These are phyloP conservation scores for Prionailurus bengalensis DNA, from an alignment of 2,113 vertebrate genomes.

Conservation along the genomic window DNA sequence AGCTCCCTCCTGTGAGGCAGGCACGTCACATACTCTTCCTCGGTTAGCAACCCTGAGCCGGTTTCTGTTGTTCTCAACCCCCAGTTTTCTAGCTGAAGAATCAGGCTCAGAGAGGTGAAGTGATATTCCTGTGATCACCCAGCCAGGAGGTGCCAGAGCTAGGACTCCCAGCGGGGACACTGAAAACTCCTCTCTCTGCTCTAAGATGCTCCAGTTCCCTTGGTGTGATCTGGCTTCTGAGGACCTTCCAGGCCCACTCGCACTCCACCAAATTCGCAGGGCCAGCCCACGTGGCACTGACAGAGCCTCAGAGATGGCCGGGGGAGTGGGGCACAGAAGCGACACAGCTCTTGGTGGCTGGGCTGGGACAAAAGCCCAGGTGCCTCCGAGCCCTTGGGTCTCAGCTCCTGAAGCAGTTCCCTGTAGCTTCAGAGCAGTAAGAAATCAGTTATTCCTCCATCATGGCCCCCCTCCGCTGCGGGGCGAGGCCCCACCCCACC, in stretches of 20 bases:
- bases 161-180: neutral
- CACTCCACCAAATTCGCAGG: neutral
- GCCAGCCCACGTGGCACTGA: rapidly evolving
- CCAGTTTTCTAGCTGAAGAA: neutral
- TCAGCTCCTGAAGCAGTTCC: neutral
- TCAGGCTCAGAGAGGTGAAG: neutral
- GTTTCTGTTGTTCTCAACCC: neutral
- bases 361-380: neutral
- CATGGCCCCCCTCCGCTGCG: rapidly evolving
- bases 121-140: neutral
- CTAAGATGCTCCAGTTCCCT: neutral
- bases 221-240: neutral
- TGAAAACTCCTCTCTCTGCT: neutral
- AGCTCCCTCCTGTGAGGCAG: neutral
- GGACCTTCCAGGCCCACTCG: neutral
- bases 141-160: neutral
- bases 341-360: rapidly evolving
- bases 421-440: neutral
- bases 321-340: neutral
- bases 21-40: too few relatives aligned
- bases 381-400: neutral
- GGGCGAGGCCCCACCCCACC: neutral
- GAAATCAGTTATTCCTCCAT: neutral
- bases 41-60: neutral
- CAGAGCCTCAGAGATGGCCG: too few relatives aligned